Percentiles rank a stretch among this genome's conserved stretches.
phyloP scores from a whole-genome alignment of 1,140 invertebrate species.

The Ceratoteleas bidentatus region DNA sequence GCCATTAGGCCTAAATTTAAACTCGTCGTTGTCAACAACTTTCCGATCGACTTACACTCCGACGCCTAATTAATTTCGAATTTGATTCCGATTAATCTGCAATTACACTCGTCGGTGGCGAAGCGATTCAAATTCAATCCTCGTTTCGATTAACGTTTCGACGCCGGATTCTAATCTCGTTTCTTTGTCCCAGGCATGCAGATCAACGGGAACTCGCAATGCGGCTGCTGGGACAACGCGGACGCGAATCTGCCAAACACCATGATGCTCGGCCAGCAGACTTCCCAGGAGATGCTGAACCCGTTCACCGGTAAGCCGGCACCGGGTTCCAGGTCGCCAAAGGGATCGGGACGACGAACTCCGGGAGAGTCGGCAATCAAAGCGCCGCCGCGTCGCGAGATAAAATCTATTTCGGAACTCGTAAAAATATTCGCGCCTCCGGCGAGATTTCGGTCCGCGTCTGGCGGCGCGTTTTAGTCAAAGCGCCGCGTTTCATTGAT shows the following conservation, averaged over 20 bases:
- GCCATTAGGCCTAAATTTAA: no score
- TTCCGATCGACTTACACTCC: no score
- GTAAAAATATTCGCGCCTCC: constrained; percentile 32
- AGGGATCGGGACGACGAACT: neutral
- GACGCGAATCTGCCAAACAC: constrained; percentile 79
- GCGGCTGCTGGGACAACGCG: constrained; percentile 81
- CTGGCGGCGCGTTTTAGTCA: constrained; percentile 34
- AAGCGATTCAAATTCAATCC: no score
- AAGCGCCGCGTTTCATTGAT: constrained; percentile 29
- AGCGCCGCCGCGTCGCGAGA: constrained; percentile 14
- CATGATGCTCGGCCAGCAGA: constrained; percentile 79
- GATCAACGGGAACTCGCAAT: constrained; percentile 81
- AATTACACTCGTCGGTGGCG: no score
- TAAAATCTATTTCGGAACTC: constrained; percentile 39
- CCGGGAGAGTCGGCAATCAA: constrained; percentile 3
- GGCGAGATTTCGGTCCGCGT: constrained; percentile 3
- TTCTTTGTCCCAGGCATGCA: constrained; percentile 73
- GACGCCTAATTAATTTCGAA: no score
- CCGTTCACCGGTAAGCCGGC: constrained; percentile 76
- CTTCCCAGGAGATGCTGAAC: constrained; percentile 78
- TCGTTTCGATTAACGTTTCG: no score
- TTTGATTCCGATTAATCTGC: no score
- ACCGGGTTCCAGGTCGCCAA: neutral
- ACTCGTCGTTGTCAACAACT: no score
- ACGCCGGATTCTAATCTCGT: no score